Evolutionary conservation across 2,113 vertebrate genomes (phyloP).

Genomic region (Andinoacara biseriatus): DNA sequence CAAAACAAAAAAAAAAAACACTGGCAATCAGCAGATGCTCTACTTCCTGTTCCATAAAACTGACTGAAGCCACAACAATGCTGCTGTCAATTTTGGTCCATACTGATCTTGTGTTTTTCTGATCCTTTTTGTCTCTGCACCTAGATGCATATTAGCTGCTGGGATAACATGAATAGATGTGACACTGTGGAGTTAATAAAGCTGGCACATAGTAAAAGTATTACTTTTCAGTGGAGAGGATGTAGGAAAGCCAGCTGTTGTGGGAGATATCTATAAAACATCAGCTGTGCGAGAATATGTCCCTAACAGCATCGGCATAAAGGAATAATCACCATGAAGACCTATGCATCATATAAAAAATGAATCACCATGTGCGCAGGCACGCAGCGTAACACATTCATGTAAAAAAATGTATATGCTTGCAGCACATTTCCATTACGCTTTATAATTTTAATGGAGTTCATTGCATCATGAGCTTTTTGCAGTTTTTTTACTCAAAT

Average conservation of each 20-base stretch:
- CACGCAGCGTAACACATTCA: neutral
- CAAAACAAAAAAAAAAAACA: neutral
- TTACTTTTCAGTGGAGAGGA: neutral
- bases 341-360: conserved; percentile 58
- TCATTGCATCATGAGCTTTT: neutral
- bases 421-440: neutral
- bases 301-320: conserved; percentile 21
- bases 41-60: neutral
- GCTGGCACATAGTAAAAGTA: neutral
- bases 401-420: conserved; percentile 52
- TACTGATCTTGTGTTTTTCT: neutral
- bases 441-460: conserved; percentile 20
- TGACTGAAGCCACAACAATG: neutral
- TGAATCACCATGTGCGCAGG: conserved; percentile 33
- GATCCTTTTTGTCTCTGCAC: neutral
- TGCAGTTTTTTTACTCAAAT: neutral
- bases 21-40: neutral
- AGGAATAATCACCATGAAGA: conserved; percentile 32
- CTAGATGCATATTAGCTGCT: neutral
- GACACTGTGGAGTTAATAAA: neutral
- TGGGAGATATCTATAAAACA: conserved; percentile 62
- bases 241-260: conserved; percentile 47
- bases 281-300: conserved; percentile 29
- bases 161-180: neutral
- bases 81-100: neutral